Base-by-base conservation (phyloP, 2,113 vertebrate genomes). In the Acrocephalus kingi region DNA sequence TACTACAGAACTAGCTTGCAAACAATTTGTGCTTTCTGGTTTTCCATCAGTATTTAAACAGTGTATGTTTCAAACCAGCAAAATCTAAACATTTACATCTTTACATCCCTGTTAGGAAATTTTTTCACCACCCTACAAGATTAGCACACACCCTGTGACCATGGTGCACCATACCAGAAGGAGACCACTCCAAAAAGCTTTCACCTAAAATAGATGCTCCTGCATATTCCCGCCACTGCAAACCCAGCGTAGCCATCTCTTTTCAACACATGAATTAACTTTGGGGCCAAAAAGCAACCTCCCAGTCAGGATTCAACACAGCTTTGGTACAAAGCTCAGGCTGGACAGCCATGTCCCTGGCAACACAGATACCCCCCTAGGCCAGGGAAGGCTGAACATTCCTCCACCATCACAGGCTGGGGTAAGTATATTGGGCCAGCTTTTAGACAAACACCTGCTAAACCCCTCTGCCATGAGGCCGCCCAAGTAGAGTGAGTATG, bases 61-160 rank as follows among this genome's bases (percentile, higher is more conserved):
- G 33, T 59, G 43, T 63, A 71, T 41, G 43, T 68, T 94, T 93
- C 35, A 78, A 71, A 87, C 23, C 30, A 92, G 66, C 1, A 10
- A 90, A 90, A 89, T 84, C 59, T 67, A 96, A 97, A 97, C 68
- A 81, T 93, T 96, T 95, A 77, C 23, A 46, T 90, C 83, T 92
- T 92, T 77, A 86, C 30, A 92, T 86, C 72, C 88, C 73, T 49
- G 48, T 81, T 49, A 45, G 56, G 77, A 18, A 72, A 72, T 61
- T 67, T 94, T 92, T 92, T 96, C 86, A 74, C 33, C 68, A 90
- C 52, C 33, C 68, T 68, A n/a, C 15, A 73, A 49, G 54, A 83
- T 71, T 64, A 85, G 85, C 54, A 83, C 0, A 21, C 37, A 93
- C 45, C 41, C 72, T 85, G 31, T 0, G 1, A 90, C 51, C 27